Evolutionary conservation across 1,140 invertebrate species (phyloP).

Genomic region (Procambarus clarkii): DNA sequence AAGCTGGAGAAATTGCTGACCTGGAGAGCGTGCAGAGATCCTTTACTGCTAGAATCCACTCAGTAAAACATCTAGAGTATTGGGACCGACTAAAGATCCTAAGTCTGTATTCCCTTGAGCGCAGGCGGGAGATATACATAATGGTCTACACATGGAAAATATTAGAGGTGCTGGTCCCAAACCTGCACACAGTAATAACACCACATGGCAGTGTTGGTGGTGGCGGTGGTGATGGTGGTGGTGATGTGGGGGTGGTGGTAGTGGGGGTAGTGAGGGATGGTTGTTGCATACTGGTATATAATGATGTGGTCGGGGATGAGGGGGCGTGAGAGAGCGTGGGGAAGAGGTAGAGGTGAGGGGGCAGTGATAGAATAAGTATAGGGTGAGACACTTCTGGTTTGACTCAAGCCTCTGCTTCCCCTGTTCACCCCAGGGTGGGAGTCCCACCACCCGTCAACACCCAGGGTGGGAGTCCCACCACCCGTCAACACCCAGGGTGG

Average conservation of each 20-base stretch:
- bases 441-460: conserved; percentile 1
- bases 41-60: too few relatives aligned
- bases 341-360: conserved; percentile 8
- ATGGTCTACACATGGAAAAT: too few relatives aligned
- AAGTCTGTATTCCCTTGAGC: too few relatives aligned
- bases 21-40: too few relatives aligned
- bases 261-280: neutral
- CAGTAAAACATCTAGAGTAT: too few relatives aligned
- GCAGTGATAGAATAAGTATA: conserved; percentile 24
- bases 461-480: neutral
- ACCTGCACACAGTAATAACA: too few relatives aligned
- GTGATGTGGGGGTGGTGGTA: neutral
- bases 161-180: too few relatives aligned
- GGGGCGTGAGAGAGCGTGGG: neutral
- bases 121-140: too few relatives aligned
- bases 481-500: neutral
- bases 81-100: too few relatives aligned
- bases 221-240: neutral
- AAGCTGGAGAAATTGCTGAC: too few relatives aligned
- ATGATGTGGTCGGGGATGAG: neutral
- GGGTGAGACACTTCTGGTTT: neutral
- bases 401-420: conserved; percentile 16
- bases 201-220: neutral
- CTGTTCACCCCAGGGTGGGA: neutral
- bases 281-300: too few relatives aligned